Evolutionary conservation across 2,888 invertebrate genomes (phyloP), one percentile per base, ranked within the genome.

Genomic region (Copidosoma aretas): DNA sequence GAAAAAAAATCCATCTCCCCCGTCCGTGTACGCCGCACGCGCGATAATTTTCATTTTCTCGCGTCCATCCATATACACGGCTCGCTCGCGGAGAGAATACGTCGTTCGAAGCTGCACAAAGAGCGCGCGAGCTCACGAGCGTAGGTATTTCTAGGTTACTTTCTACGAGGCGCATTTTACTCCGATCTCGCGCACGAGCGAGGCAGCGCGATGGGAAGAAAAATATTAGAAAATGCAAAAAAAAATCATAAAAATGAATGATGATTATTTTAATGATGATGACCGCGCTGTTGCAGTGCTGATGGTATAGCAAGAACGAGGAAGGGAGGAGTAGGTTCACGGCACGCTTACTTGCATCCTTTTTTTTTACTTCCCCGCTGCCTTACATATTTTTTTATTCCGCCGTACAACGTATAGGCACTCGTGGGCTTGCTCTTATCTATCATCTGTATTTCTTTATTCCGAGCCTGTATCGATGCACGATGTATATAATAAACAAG

Each of bases 81-180:
- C n/a, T n/a, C n/a, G 32, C 21, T 3, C 15, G 24, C 2, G 22
- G 53, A 53, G 15, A 22, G 24, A 22, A 14, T 24, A 53, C 19
- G 8, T 19, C 17, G 53, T 10, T 41, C 8, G 41, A 41, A 41
- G 41, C 12, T 2, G 12, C 12, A 46, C 43, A 46, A 46, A 46
- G 43, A 46, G 12, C 43, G 32, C 8, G 22, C 39, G 39, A 51
- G 24, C 17, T 17, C 41, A 21, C 24, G 46, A 32, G 41, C 3
- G 43, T n/a, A 19, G 8, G 61, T 24, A 59, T 65, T 62, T 63
- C 54, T 69, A 65, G 65, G 62, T 66, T 62, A 69, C 69, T 65
- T 66, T 65, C 69, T 66, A 66, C 41, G 53, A 14, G 19, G 46
- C n/a, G n/a, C 52, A 17, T 57, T 64, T 63, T 64, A 58, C 53